These are phyloP conservation scores for Amphilophus citrinellus DNA, from an alignment of 2,113 vertebrate genomes.

Conservation along the genomic window DNA sequence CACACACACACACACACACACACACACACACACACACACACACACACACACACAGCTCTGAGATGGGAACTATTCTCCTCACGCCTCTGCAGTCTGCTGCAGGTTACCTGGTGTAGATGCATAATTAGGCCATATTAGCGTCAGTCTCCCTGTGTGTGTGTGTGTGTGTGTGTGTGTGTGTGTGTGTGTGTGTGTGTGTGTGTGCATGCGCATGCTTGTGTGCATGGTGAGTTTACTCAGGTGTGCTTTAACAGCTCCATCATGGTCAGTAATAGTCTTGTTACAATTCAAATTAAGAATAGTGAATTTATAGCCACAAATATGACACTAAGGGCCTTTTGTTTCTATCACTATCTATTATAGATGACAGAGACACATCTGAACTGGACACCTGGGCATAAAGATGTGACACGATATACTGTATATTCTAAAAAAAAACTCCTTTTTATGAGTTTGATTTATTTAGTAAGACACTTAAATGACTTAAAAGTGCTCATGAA, in stretches of 20 bases:
- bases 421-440: slow-evolving; percentile 39
- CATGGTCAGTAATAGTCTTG: slow-evolving; percentile 25
- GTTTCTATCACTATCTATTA: slow-evolving; percentile 56
- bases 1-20: no score
- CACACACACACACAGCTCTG: no score
- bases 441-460: slow-evolving; percentile 36
- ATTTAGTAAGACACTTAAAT: slow-evolving; percentile 37
- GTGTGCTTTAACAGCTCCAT: slow-evolving; percentile 18
- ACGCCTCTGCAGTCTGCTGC: slow-evolving; percentile 55
- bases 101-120: slow-evolving; percentile 49
- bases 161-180: neutral
- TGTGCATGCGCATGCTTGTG: neutral
- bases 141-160: slow-evolving; percentile 1
- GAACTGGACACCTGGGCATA: slow-evolving; percentile 34
- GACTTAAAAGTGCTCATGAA: slow-evolving; percentile 19
- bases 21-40: no score
- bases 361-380: slow-evolving; percentile 39
- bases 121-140: slow-evolving; percentile 70
- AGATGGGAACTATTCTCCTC: slow-evolving; percentile 41
- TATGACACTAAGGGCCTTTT: slow-evolving; percentile 40
- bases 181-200: neutral
- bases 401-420: slow-evolving; percentile 29
- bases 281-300: slow-evolving; percentile 42
- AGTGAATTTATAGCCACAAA: slow-evolving; percentile 40
- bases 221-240: slow-evolving; percentile 31